Evolutionary conservation across 2,888 invertebrate species (phyloP), one percentile per base, ranked within the genome.

Genomic region (Dione juno): DNA sequence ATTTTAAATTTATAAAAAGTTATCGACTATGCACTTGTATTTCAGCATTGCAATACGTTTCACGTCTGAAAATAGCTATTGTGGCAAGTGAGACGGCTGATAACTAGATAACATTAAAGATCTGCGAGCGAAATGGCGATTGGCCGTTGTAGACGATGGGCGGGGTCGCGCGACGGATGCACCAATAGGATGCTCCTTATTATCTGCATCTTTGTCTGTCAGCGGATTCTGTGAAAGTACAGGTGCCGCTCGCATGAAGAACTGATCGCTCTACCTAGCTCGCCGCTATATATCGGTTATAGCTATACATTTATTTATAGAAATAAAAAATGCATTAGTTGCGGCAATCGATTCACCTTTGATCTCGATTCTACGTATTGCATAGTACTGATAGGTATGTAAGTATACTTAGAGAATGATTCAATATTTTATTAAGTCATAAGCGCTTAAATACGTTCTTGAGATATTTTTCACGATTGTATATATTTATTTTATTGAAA

Each of bases 191-290:
- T 93, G 90, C 81, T 83, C 90, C 87, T 84, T 86, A 88, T 93
- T 92, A 91, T 93, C 92, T 92, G 86, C 90, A 89, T 92, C 91
- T 92, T 93, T 92, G 94, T 94, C 94, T 94, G 94, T 91, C 93
- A 86, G 78, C 78, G 82, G 90, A 89, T 81, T 88, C 89, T 89
- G 89, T 82, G 82, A 59, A 68, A 50, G 79, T 74, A 77, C 80
- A 79, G 80, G 79, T 78, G 80, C 74, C 71, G 58, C 70, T 73
- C 76, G 76, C 77, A 74, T 75, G 76, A 74, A 73, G 70, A 54
- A 67, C 71, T 69, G 69, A 65, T 69, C 66, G 70, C 71, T 67
- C 58, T 71, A 66, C 69, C 67, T 73, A 59, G 43, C 58, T 69
- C 53, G 40, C 21, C 48, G 40, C 67, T 63, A 48, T 64, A 50